Conservation (phyloP, 2,888 invertebrate genomes). For the Abscondita cerata region DNA sequence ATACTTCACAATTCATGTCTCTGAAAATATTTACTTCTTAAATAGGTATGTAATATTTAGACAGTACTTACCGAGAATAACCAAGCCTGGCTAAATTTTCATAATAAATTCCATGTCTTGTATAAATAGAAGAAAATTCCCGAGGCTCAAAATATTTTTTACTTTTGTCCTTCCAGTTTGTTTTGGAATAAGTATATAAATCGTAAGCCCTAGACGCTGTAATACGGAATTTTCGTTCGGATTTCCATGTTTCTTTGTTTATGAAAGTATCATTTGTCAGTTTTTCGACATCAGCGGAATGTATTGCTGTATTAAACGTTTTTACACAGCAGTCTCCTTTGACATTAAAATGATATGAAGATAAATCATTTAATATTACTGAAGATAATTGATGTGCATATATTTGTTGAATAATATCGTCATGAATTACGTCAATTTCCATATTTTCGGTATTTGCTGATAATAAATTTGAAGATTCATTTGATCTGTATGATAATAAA, state of each 20-base stretch:
- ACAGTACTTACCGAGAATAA: conserved; percentile 4
- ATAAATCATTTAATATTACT: too few relatives aligned
- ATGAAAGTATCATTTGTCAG: too few relatives aligned
- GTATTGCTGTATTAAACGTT: background rate
- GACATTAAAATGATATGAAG: conserved; percentile 1
- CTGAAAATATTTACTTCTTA: conserved; percentile 4
- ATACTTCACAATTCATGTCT: conserved; percentile 1
- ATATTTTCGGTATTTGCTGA: too few relatives aligned
- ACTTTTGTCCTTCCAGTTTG: conserved; percentile 1
- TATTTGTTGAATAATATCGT: too few relatives aligned
- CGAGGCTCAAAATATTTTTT: conserved; percentile 2
- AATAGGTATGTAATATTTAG: background rate
- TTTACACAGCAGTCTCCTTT: conserved; percentile 1
- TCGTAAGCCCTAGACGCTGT: conserved; percentile 2
- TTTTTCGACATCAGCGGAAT: too few relatives aligned
- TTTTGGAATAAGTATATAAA: background rate
- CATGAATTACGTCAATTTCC: too few relatives aligned
- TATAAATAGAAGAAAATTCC: conserved; percentile 2
- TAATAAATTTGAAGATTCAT: conserved; percentile 1
- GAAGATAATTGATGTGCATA: too few relatives aligned
- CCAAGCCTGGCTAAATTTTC: background rate
- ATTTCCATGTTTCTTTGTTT: too few relatives aligned
- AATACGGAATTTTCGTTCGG: background rate
- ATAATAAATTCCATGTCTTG: conserved; percentile 2
- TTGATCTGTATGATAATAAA: background rate